These are phyloP conservation scores for Lagodon rhomboides DNA, from an alignment of 2,797 vertebrate genomes.

Conservation along the genomic window DNA sequence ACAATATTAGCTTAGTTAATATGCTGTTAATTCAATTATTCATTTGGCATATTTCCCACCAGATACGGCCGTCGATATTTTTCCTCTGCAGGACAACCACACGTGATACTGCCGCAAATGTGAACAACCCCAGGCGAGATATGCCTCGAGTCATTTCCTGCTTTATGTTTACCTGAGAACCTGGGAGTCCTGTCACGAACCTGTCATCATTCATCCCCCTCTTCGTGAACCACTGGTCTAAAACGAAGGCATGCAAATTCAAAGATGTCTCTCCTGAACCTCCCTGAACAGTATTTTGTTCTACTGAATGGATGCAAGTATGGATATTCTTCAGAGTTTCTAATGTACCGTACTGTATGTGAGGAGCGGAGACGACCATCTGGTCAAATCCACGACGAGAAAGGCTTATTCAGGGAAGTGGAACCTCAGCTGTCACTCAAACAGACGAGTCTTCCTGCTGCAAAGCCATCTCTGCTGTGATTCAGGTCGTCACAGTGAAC, in stretches of 20 bases:
- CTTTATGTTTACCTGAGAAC: too few species aligned
- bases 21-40: too few species aligned
- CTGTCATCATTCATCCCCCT: too few species aligned
- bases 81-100: too few species aligned
- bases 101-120: too few species aligned
- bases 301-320: constrained; percentile 14
- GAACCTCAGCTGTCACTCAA: constrained; percentile 8
- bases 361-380: constrained; percentile 16
- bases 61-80: too few species aligned
- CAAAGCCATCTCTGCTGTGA: not conserved
- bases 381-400: constrained; percentile 14
- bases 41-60: too few species aligned
- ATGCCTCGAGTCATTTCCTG: too few species aligned
- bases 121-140: too few species aligned
- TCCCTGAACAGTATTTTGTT: constrained; percentile 5
- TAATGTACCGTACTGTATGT: not conserved
- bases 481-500: not conserved
- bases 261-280: constrained; percentile 6
- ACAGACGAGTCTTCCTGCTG: not conserved
- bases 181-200: too few species aligned
- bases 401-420: not conserved
- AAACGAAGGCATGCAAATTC: constrained; percentile 17
- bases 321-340: constrained; percentile 5
- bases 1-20: too few species aligned
- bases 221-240: not conserved